Evolutionary conservation across 2,113 vertebrate genomes (phyloP).

Genomic region (Siniperca knerii): DNA sequence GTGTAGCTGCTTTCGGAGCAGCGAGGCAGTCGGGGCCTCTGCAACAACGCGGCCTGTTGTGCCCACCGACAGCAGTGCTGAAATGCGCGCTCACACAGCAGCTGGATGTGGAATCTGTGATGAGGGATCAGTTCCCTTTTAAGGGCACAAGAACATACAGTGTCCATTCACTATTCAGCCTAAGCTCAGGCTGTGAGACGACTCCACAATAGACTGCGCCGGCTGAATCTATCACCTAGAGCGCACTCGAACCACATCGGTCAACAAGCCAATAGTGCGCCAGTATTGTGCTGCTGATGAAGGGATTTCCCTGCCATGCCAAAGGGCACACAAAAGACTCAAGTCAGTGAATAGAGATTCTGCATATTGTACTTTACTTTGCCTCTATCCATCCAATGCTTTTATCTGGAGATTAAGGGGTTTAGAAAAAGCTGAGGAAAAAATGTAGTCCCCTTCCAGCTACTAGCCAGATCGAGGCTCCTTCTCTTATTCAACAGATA

Average conservation of each 20-base stretch:
- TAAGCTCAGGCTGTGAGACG: constrained; percentile 17
- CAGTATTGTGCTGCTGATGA: constrained; percentile 35
- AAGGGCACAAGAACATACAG: constrained; percentile 34
- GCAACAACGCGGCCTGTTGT: constrained; percentile 35
- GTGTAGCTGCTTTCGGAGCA: neutral
- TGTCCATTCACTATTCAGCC: constrained; percentile 46
- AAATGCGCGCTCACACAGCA: constrained; percentile 11
- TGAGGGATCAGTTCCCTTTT: constrained; percentile 38
- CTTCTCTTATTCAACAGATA: constrained; percentile 63
- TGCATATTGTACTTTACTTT: constrained; percentile 59
- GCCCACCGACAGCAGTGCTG: neutral
- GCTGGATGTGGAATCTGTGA: constrained; percentile 51
- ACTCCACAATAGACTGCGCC: constrained; percentile 22
- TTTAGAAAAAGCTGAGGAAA: constrained; percentile 61
- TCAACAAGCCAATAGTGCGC: constrained; percentile 31
- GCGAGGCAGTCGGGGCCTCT: neutral
- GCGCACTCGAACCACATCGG: constrained; percentile 40
- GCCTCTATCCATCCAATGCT: constrained; percentile 53
- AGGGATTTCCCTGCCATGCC: constrained; percentile 59
- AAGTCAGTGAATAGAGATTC: constrained; percentile 45
- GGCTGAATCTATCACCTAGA: constrained; percentile 44
- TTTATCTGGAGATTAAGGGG: constrained; percentile 75
- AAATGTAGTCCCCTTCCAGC: constrained; percentile 59
- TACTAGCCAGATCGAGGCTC: constrained; percentile 45
- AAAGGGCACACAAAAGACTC: constrained; percentile 69